Evolutionary conservation across 2,888 invertebrate genomes (phyloP).

Genomic region (Drosophila kambysellisi): DNA sequence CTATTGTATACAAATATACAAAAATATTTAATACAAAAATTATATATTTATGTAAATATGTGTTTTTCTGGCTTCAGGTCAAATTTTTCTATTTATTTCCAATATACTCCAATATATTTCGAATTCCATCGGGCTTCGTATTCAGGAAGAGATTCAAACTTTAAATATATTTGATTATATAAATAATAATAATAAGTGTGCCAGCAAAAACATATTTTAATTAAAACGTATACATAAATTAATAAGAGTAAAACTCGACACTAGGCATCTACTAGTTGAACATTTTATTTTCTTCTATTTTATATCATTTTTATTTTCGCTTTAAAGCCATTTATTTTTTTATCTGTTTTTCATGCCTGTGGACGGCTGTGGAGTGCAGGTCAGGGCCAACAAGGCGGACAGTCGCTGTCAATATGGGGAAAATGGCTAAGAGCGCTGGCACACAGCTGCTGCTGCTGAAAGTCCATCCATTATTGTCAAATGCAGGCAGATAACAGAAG

Average conservation of each 20-base stretch:
- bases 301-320: neutral
- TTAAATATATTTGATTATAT: neutral
- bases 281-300: neutral
- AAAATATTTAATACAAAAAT: neutral
- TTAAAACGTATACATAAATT: neutral
- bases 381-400: slow-evolving; percentile 22
- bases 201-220: too few species aligned
- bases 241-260: neutral
- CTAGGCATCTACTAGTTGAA: neutral
- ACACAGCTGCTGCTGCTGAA: slow-evolving; percentile 25
- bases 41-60: neutral
- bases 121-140: neutral
- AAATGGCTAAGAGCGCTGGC: slow-evolving; percentile 3
- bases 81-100: neutral
- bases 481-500: slow-evolving; percentile 13
- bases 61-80: neutral
- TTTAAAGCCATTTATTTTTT: slow-evolving; percentile 1
- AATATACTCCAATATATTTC: neutral
- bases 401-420: slow-evolving; percentile 19
- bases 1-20: neutral
- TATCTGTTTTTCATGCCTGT: slow-evolving; percentile 18
- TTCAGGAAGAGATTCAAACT: neutral
- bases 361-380: neutral
- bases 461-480: slow-evolving; percentile 22
- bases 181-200: neutral